Evolutionary conservation across 1,140 invertebrate genomes (phyloP).

Genomic region (Drosophila triauraria): DNA sequence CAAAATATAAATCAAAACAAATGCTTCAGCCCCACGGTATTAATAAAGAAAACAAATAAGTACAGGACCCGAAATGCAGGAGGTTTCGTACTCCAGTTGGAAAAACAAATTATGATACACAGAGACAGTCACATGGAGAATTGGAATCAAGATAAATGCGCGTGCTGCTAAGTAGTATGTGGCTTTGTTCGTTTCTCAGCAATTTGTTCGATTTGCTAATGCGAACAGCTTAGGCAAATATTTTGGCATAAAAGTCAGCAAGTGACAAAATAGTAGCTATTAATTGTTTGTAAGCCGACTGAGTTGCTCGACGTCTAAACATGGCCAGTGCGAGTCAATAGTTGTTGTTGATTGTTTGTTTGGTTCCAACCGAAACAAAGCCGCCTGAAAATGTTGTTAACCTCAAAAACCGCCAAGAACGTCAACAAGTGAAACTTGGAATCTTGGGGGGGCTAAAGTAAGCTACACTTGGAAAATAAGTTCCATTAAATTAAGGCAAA

Average conservation of each 20-base stretch:
- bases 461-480: conserved; percentile 9
- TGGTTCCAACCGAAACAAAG: conserved; percentile 54
- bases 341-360: conserved; percentile 38
- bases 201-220: conserved; percentile 72
- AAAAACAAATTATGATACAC: conserved; percentile 63
- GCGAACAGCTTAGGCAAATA: conserved; percentile 73
- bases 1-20: neutral
- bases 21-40: conserved; percentile 1
- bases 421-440: conserved; percentile 71
- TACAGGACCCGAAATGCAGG: conserved; percentile 10
- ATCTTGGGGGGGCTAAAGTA: conserved; percentile 1
- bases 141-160: conserved; percentile 43
- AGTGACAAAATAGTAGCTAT: conserved; percentile 77
- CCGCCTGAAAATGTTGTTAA: conserved; percentile 75
- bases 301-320: conserved; percentile 50
- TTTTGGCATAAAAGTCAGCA: conserved; percentile 71
- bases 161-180: conserved; percentile 37
- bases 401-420: conserved; percentile 84
- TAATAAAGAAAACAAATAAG: conserved; percentile 11
- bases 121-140: conserved; percentile 32
- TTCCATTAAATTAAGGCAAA: neutral
- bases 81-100: conserved; percentile 37
- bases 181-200: conserved; percentile 31
- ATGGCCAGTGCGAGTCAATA: conserved; percentile 75
- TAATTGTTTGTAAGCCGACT: conserved; percentile 71